phyloP scores from a whole-genome alignment of 37 sponge, comb jelly and placozoan species.

The Eunapius fragilis region DNA sequence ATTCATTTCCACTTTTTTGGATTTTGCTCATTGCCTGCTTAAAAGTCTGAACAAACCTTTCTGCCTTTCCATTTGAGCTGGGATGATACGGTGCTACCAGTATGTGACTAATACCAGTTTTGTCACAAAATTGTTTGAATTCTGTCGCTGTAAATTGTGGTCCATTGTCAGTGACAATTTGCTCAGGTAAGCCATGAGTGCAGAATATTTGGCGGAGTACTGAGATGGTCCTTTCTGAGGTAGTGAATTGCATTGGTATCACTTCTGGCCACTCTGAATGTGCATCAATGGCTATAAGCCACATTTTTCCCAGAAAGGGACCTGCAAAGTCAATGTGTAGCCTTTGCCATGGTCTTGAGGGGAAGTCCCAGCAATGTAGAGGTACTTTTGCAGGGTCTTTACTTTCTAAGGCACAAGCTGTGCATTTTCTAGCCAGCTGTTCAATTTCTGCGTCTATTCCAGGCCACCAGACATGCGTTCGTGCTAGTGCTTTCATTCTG shows the following conservation, averaged over 20 bases:
- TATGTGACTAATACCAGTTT: slow-evolving; percentile 37
- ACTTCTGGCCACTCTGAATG: slow-evolving; percentile 42
- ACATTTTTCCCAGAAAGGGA: slow-evolving; percentile 21
- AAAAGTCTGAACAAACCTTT: slow-evolving; percentile 51
- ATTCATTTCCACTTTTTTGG: too few relatives aligned
- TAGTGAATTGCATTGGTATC: slow-evolving; percentile 18
- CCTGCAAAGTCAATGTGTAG: slow-evolving; percentile 51
- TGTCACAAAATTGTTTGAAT: slow-evolving; percentile 5
- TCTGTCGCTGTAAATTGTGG: slow-evolving; percentile 51
- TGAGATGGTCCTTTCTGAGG: slow-evolving; percentile 30
- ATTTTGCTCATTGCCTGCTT: slow-evolving; percentile 14
- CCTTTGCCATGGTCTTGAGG: slow-evolving; percentile 25
- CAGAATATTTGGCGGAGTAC: slow-evolving; percentile 36
- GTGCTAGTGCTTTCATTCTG: slow-evolving; percentile 32
- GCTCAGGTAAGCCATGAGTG: slow-evolving; percentile 36
- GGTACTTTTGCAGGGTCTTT: not conserved
- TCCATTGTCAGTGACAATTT: slow-evolving; percentile 53
- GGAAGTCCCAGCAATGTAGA: slow-evolving; percentile 27
- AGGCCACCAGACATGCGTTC: slow-evolving; percentile 36
- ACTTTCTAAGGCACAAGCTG: not conserved
- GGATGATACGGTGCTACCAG: slow-evolving; percentile 43
- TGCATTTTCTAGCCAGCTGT: slow-evolving; percentile 6
- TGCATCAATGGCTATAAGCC: slow-evolving; percentile 33
- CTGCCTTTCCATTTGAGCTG: slow-evolving; percentile 37
- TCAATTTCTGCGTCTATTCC: slow-evolving; percentile 24